phyloP scores from a whole-genome alignment of 2,888 invertebrate genomes.

The Ichneumoninae sp. region DNA sequence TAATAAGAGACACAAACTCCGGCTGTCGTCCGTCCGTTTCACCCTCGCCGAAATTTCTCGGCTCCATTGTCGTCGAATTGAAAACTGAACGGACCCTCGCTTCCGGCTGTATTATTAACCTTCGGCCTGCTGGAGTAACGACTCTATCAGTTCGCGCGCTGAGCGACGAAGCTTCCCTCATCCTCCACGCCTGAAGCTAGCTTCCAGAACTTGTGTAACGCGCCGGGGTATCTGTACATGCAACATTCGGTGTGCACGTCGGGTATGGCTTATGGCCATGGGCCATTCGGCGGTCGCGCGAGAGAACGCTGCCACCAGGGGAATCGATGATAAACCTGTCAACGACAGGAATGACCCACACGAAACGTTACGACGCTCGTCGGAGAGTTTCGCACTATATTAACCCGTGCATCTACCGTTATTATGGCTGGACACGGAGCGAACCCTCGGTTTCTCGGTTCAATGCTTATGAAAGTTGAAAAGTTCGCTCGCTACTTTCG shows the following conservation, averaged over 20 bases:
- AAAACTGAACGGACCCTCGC: conserved; percentile 30
- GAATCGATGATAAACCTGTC: conserved; percentile 66
- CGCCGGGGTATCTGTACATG: background rate
- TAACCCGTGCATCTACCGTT: conserved; percentile 41
- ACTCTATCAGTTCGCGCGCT: conserved; percentile 48
- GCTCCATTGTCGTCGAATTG: background rate
- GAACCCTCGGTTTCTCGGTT: conserved; percentile 14
- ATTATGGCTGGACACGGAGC: conserved; percentile 27
- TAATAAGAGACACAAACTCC: background rate
- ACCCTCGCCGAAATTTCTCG: background rate
- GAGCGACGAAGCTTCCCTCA: conserved; percentile 14
- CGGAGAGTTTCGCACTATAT: conserved; percentile 35
- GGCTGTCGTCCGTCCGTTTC: background rate
- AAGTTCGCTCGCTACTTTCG: conserved; percentile 28
- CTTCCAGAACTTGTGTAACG: conserved; percentile 55
- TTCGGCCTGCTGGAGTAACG: conserved; percentile 43
- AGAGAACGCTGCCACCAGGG: conserved; percentile 26
- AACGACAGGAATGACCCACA: conserved; percentile 60
- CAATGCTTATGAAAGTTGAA: conserved; percentile 33
- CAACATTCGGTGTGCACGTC: background rate
- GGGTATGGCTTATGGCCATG: conserved; percentile 14
- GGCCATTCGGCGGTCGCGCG: conserved; percentile 40
- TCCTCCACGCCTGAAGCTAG: conserved; percentile 10
- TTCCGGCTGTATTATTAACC: conserved; percentile 49
- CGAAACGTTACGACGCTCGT: conserved; percentile 47